A percentile compares a stretch with the other conserved stretches of the same genome.
Evolutionary conservation across 2,888 invertebrate genomes (phyloP).

Genomic region (Diplazon laetatorius): DNA sequence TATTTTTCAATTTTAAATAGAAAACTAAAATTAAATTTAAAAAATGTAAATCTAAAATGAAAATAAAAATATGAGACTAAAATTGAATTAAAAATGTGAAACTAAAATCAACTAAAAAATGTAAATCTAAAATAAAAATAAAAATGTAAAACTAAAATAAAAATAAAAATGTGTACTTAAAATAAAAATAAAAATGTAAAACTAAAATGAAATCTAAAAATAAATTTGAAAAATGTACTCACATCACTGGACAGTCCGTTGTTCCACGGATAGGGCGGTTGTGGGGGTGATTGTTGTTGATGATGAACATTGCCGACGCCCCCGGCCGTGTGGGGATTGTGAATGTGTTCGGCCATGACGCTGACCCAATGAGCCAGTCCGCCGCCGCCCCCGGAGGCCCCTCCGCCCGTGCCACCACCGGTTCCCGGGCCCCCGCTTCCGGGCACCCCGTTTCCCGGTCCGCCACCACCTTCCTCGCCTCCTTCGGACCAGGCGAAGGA

Average conservation of each 20-base stretch:
- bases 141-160: too few relatives aligned
- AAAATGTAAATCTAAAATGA: too few relatives aligned
- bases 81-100: too few relatives aligned
- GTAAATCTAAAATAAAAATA: too few relatives aligned
- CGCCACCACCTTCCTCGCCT: conserved; percentile 84
- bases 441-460: conserved; percentile 83
- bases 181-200: conserved; percentile 7
- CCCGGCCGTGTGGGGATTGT: conserved; percentile 88
- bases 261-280: conserved; percentile 81
- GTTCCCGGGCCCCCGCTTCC: conserved; percentile 84
- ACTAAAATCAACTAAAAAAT: too few relatives aligned
- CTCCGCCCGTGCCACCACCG: conserved; percentile 83
- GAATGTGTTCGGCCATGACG: conserved; percentile 98
- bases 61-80: too few relatives aligned
- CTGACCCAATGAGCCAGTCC: conserved; percentile 98
- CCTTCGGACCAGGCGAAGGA: conserved; percentile 84
- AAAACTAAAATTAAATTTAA: too few relatives aligned
- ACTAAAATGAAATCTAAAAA: too few relatives aligned
- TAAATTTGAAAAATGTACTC: conserved; percentile 68
- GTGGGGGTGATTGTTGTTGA: conserved; percentile 80
- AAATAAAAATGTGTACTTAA: too few relatives aligned
- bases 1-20: too few relatives aligned
- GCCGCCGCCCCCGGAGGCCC: conserved; percentile 78
- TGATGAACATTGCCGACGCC: conserved; percentile 85
- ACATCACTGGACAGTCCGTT: conserved; percentile 80